These are phyloP conservation scores for Cybosia mesomella DNA, from an alignment of 2,888 invertebrate species.

Conservation along the genomic window DNA sequence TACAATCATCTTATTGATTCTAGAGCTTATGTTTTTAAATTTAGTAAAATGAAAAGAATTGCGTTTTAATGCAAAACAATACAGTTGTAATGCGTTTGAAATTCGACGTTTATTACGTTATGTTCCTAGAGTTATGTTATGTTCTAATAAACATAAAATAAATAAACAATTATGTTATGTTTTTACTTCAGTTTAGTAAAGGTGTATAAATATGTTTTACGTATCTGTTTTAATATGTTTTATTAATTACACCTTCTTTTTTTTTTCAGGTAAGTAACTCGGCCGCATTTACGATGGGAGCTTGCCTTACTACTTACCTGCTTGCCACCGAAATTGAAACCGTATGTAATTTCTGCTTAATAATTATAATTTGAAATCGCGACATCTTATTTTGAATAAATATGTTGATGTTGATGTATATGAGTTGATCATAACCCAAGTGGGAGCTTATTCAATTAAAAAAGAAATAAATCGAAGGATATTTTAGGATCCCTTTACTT, in stretches of 20 bases:
- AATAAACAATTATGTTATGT: neutral
- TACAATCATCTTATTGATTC: constrained; percentile 44
- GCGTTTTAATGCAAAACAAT: constrained; percentile 13
- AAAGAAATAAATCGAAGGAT: constrained; percentile 34
- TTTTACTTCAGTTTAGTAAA: neutral
- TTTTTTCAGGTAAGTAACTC: constrained; percentile 76
- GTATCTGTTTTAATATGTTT: neutral
- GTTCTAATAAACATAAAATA: no score
- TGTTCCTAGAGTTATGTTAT: neutral
- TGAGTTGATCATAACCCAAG: constrained; percentile 31
- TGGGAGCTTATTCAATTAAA: constrained; percentile 40
- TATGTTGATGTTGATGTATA: no score
- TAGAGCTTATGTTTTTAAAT: constrained; percentile 25
- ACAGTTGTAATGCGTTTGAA: constrained; percentile 12
- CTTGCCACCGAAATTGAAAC: constrained; percentile 37
- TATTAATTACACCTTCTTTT: constrained; percentile 35
- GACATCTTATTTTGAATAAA: constrained; percentile 37
- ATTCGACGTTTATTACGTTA: neutral
- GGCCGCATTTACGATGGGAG: constrained; percentile 27
- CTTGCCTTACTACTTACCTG: constrained; percentile 12
- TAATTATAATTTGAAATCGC: constrained; percentile 42
- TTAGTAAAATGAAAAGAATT: constrained; percentile 25
- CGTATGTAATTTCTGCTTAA: constrained; percentile 51
- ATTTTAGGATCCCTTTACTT: constrained; percentile 33
- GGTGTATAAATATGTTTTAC: no score